Base-by-base conservation (phyloP, 2,797 vertebrate species). In the Sebastolobus alascanus region DNA sequence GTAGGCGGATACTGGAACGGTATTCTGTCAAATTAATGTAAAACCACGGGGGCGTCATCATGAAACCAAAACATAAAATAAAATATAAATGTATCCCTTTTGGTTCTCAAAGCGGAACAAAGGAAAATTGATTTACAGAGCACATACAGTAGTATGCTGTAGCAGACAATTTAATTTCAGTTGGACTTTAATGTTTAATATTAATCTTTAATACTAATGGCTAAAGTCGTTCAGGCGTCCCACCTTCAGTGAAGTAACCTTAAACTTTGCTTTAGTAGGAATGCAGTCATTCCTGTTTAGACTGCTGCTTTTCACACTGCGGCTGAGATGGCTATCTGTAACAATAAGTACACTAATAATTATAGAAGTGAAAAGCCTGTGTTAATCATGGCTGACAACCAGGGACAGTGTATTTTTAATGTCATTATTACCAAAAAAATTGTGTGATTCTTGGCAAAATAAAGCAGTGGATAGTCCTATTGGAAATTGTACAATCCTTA, bases 271-370 rank as follows among this genome's bases (percentile, higher is more conserved):
- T 65, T 79, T 43, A 37, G 76, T 3, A 79, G 69, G 80, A 90
- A 90, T 83, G 79, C 52, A 27, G 72, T 58, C 63, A 55, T 31
- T 87, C 79, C 73, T 66, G 85, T 61, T 86, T 22, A 73, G 63
- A 68, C 37, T 12, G 43, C 37, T 68, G 7, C 58, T 61, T 75
- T 20, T 63, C 37, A 75, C 60, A 77, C 60, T 40, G 18, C 7
- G 4, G 68, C 66, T 46, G 12, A 79, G 25, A 72, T 12, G 13
- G 20, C 9, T 1, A 68, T 85, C 66, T 76, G 33, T 75, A 10
- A 52, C 22, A 46, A 29, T 60, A 52, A 56, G 33, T 25, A 25
- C 12, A 78, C 6, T 52, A 33, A 55, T 64, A 25, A 87, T 59
- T 29, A 73, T 59, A 66, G 18, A 31, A 6, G 31, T 33, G 29